These are phyloP conservation scores for Lepidonotus clava DNA, from an alignment of 2,888 invertebrate genomes.

Conservation along the genomic window DNA sequence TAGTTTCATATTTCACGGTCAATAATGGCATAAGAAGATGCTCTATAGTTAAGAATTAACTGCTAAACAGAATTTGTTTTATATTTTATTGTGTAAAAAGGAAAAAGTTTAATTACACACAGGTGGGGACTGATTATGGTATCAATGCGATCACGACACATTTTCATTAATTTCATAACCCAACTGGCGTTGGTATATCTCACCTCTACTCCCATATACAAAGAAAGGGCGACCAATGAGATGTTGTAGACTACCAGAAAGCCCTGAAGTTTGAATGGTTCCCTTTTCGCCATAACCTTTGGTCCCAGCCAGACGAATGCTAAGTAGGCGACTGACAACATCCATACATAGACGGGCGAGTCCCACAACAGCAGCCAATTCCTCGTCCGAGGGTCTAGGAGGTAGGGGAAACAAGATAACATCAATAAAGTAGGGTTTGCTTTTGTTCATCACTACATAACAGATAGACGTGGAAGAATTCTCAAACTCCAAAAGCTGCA, in stretches of 20 bases:
- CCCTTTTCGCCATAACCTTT: constrained; percentile 88
- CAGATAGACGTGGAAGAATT: background rate
- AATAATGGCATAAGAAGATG: too few relatives aligned
- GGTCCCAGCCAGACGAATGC: constrained; percentile 88
- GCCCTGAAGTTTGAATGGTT: constrained; percentile 88
- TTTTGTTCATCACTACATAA: background rate
- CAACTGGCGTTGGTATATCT: too few relatives aligned
- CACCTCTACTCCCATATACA: constrained; percentile 91
- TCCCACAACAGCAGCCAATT: constrained; percentile 76
- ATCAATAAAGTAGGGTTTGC: background rate
- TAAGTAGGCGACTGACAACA: constrained; percentile 73
- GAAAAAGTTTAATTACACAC: too few relatives aligned
- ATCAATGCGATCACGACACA: too few relatives aligned
- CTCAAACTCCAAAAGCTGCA: background rate
- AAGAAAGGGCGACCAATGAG: constrained; percentile 90
- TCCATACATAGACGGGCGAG: constrained; percentile 75
- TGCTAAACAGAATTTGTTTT: too few relatives aligned
- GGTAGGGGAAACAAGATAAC: background rate
- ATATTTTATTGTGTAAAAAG: too few relatives aligned
- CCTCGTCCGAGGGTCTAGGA: constrained; percentile 77
- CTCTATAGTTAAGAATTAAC: background rate
- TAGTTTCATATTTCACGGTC: background rate
- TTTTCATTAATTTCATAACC: too few relatives aligned
- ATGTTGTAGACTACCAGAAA: constrained; percentile 92
- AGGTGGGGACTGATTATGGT: too few relatives aligned